Conservation (phyloP, 2,113 vertebrate genomes). For the Charadrius vociferus region DNA sequence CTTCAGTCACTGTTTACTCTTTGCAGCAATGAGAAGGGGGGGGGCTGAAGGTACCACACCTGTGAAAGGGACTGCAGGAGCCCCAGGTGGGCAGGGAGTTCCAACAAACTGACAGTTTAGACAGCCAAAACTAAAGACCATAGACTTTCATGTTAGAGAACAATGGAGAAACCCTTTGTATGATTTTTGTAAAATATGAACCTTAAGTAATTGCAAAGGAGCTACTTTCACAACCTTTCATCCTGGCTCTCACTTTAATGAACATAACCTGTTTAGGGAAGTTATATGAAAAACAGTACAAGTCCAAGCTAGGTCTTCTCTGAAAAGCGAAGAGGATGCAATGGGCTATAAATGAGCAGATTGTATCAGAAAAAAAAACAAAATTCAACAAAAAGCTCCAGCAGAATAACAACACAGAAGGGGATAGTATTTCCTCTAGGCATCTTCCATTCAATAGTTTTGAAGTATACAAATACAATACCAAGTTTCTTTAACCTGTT, state of each 20-base stretch:
- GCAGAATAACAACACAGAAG: neutral
- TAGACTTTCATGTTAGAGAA: neutral
- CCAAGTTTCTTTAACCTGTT: neutral
- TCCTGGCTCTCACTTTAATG: neutral
- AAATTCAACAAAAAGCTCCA: neutral
- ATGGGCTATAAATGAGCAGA: neutral
- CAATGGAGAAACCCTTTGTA: neutral
- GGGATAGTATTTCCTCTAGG: neutral
- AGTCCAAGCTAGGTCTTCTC: neutral
- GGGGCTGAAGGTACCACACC: neutral
- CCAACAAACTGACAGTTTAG: neutral
- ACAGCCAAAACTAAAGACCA: neutral
- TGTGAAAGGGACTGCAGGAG: neutral
- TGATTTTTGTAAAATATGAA: neutral
- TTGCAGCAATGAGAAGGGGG: neutral
- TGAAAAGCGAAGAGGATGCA: neutral
- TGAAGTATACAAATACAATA: neutral
- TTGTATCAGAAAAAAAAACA: neutral
- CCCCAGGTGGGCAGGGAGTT: rapidly evolving
- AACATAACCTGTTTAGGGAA: neutral
- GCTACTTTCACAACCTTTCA: neutral
- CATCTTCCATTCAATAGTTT: neutral
- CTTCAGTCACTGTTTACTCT: neutral
- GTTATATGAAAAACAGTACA: neutral
- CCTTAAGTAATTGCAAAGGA: neutral